Base-by-base conservation (phyloP, 2,113 vertebrate species). In the Arothron firmamentum region DNA sequence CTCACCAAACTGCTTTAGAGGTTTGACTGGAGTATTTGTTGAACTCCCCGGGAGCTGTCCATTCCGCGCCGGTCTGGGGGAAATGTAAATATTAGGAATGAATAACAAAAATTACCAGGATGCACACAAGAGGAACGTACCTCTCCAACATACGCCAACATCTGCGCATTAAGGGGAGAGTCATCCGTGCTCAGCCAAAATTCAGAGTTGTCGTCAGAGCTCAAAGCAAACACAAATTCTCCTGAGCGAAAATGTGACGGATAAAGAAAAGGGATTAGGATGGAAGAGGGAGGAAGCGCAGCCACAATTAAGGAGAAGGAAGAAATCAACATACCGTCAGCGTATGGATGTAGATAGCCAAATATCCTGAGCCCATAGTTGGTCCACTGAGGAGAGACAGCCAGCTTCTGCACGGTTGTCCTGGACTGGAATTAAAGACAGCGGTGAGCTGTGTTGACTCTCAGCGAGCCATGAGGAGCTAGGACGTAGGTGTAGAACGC, bases 351-450 rank as follows among this genome's bases (percentile, higher is more conserved):
- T 63, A 98, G 71, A 76, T 96, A 98, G 68, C 96, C 96, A 81
- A 98, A 98, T 78, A 98, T 94, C 52, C 96, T 90, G 61, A 98
- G 92, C 8, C 95, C 96, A 0, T 98, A 98, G 85, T 95, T 93
- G 56, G 86, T 94, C 95, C 95, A 95, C 59, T 85, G 91, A 41
- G 95, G 96, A 17, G 92, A 88, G 28, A 94, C 85, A 0, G 95
- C 94, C 84, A 98, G 79, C 78, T 95, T 98, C 84, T 87, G 89
- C 59, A 98, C 82, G 0, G 90, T 95, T 9, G 87, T 94, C 61
- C 94, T 92, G 14, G 85, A 88, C 96, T 98, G 78, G 34, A 76
- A 63, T 38, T 10, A 59, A 21, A 74, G 16, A 75, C 14, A 11
- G 10, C 59, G 31, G 23, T 41, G 51, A 52, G 38, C 11, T 23